These are phyloP conservation scores for Anas platyrhynchos DNA, from an alignment of 2,113 vertebrate genomes.

Conservation along the genomic window DNA sequence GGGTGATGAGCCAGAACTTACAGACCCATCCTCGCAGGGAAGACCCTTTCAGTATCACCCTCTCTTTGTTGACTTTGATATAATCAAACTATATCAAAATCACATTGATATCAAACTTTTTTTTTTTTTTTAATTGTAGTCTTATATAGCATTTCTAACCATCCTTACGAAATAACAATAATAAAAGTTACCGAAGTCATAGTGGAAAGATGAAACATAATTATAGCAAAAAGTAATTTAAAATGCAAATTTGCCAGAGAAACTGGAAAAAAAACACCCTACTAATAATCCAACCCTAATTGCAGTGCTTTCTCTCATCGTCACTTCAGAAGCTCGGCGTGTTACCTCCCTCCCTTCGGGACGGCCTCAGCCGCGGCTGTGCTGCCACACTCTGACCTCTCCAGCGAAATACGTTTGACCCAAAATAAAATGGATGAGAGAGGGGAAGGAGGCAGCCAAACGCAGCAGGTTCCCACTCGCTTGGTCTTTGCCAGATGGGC, in stretches of 20 bases:
- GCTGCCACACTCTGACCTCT: conserved; percentile 58
- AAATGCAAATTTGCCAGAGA: conserved; percentile 73
- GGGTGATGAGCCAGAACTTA: neutral
- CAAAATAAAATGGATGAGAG: neutral
- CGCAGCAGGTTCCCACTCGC: neutral
- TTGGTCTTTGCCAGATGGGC: neutral
- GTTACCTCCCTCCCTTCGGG: conserved; percentile 34
- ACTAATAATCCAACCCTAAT: conserved; percentile 15
- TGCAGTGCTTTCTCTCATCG: conserved; percentile 9
- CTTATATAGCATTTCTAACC: conserved; percentile 15
- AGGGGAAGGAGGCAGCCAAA: neutral
- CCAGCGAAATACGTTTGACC: conserved; percentile 48
- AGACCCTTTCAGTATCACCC: conserved; percentile 12
- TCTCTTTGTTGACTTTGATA: neutral
- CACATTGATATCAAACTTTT: neutral
- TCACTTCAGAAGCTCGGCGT: neutral
- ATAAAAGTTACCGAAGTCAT: conserved; percentile 58
- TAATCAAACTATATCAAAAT: neutral
- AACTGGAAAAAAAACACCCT: neutral
- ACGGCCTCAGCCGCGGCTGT: conserved; percentile 32
- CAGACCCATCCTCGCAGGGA: neutral
- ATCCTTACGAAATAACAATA: conserved; percentile 6
- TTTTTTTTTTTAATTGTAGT: neutral
- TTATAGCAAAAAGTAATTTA: conserved; percentile 65
- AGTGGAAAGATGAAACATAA: conserved; percentile 63